Evolutionary conservation across 2,888 invertebrate genomes (phyloP).

Genomic region (Cecidostiba fungosa): DNA sequence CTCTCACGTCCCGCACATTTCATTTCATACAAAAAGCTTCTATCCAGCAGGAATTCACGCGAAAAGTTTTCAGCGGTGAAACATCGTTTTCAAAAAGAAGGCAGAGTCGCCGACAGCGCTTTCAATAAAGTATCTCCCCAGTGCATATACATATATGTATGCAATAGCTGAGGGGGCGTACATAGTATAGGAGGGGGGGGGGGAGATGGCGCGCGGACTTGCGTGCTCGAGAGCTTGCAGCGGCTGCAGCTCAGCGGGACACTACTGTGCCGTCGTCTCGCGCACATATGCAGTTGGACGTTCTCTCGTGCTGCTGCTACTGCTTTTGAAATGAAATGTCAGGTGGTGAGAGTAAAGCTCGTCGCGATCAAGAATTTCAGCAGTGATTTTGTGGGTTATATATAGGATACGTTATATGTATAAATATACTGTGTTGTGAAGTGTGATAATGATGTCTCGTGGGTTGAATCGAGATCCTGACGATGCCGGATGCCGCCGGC

Average conservation of each 20-base stretch:
- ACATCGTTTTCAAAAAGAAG: not conserved
- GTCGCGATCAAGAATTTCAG: not conserved
- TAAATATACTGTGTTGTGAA: not conserved
- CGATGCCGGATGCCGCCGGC: not conserved
- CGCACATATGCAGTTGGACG: constrained; percentile 60
- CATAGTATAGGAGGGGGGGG: not conserved
- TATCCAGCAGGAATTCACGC: no score
- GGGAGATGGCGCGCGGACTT: constrained; percentile 34
- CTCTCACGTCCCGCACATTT: no score
- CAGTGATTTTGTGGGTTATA: not conserved
- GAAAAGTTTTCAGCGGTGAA: not conserved
- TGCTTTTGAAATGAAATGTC: not conserved
- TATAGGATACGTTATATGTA: not conserved
- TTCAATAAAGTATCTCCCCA: not conserved
- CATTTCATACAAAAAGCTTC: no score
- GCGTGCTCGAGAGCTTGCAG: constrained; percentile 58
- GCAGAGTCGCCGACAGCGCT: not conserved
- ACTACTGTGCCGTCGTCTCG: constrained; percentile 29
- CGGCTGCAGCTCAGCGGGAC: not conserved
- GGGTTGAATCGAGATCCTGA: not conserved
- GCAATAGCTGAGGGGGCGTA: not conserved
- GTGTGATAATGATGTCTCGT: not conserved
- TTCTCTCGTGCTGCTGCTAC: not conserved
- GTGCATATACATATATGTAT: not conserved
- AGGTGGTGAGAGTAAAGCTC: not conserved